phyloP scores from a whole-genome alignment of 2,797 vertebrate genomes.

The Ciconia nigra region DNA sequence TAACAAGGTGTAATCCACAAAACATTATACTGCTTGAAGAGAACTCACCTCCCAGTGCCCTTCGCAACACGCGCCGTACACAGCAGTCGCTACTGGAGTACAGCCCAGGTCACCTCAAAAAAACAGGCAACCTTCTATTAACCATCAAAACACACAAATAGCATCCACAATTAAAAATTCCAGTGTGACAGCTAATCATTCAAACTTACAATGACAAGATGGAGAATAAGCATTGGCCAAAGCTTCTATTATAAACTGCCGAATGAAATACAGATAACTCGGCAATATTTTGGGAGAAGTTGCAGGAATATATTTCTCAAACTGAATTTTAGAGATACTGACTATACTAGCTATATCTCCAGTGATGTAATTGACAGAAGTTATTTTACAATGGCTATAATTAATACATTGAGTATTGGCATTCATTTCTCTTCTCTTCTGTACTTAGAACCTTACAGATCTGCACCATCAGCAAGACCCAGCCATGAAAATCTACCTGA shows the following conservation, averaged over 20 bases:
- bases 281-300: not conserved
- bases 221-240: not conserved
- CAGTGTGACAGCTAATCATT: not conserved
- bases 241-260: not conserved
- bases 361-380: not conserved
- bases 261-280: not conserved
- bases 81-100: not conserved
- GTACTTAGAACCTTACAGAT: not conserved
- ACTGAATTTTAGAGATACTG: not conserved
- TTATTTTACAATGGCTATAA: not conserved
- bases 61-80: not conserved
- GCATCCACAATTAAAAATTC: not conserved
- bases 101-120: not conserved
- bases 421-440: not conserved
- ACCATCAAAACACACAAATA: not conserved
- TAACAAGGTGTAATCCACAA: not conserved
- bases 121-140: not conserved
- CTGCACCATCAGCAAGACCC: not conserved
- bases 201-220: not conserved
- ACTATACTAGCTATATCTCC: not conserved
- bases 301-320: not conserved
- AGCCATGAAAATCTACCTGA: not conserved
- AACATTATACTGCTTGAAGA: not conserved
- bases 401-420: not conserved
- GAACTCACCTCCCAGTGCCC: not conserved